Evolutionary conservation across 2,888 invertebrate genomes (phyloP), one percentile per base, ranked within the genome.

Genomic region (Phengaris alcon): DNA sequence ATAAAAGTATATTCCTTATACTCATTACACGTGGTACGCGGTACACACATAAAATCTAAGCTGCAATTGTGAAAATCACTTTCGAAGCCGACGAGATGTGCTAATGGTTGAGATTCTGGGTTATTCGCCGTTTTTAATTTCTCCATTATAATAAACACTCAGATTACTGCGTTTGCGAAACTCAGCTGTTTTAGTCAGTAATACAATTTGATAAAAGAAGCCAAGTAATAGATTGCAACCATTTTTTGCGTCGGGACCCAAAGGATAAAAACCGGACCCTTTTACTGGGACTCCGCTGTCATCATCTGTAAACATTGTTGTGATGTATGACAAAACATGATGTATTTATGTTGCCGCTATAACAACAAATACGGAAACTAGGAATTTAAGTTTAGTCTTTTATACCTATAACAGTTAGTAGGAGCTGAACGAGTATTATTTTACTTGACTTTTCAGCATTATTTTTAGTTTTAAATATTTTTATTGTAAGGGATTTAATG

Each of bases 101-200:
- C 64, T 64, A 64, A 64, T 13, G 44, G 22, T 22, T 64, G 64
- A 12, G 64, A 64, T 64, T 64, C 64, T 64, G 64, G 64, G 64
- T 64, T 64, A 64, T 35, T 64, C 35, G 64, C 35, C 64, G 64
- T 64, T 44, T 22, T 64, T 64, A 64, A 64, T 64, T 64, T 64
- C 12, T 64, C 35, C 64, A 64, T 64, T 64, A 64, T 44, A 44
- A 64, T 64, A 64, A 35, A 35, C 44, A 64, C 22, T 44, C 64
- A 6, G 35, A 44, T 13, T 64, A 64, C 64, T 1, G 35, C 64
- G 64, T 64, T 64, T 64, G 64, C 64, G 12, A 64, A 12, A 64
- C 64, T 64, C 35, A 6, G 35, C 64, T 64, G 12, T 64, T 35
- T 64, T 64, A 9, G 64, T 64, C 10, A 12, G 52, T 10, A 12